Evolutionary conservation across 2,888 invertebrate genomes (phyloP).

Genomic region (Cryptosula pallasiana): DNA sequence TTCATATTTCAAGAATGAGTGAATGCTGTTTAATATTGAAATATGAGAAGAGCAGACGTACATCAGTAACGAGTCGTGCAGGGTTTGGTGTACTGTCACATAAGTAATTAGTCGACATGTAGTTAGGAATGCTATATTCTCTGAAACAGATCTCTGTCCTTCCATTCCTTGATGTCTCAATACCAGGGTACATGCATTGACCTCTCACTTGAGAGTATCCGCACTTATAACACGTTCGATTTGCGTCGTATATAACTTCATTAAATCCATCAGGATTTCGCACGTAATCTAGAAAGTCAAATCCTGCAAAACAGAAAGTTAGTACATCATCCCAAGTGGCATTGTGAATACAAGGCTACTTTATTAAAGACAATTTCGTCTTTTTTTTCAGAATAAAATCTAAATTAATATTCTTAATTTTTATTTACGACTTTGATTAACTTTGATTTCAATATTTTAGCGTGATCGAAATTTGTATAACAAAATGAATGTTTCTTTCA

Average conservation of each 20-base stretch:
- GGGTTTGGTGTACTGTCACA: slow-evolving; percentile 20
- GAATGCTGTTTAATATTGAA: too few species aligned
- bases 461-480: too few species aligned
- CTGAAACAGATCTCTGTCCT: neutral
- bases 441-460: too few species aligned
- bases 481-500: too few species aligned
- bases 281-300: neutral
- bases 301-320: neutral
- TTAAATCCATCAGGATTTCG: neutral
- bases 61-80: neutral
- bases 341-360: too few species aligned
- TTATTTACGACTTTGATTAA: too few species aligned
- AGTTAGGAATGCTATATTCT: slow-evolving; percentile 17
- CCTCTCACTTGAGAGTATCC: neutral
- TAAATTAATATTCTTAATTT: too few species aligned
- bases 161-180: neutral
- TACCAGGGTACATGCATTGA: neutral
- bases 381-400: too few species aligned
- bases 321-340: too few species aligned
- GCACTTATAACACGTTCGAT: slow-evolving; percentile 13
- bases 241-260: neutral
- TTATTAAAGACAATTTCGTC: too few species aligned
- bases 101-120: slow-evolving; percentile 14
- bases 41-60: too few species aligned
- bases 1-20: too few species aligned